These are phyloP conservation scores for Sclerodermus sp. DNA, from an alignment of 2,888 invertebrate species.

Conservation along the genomic window DNA sequence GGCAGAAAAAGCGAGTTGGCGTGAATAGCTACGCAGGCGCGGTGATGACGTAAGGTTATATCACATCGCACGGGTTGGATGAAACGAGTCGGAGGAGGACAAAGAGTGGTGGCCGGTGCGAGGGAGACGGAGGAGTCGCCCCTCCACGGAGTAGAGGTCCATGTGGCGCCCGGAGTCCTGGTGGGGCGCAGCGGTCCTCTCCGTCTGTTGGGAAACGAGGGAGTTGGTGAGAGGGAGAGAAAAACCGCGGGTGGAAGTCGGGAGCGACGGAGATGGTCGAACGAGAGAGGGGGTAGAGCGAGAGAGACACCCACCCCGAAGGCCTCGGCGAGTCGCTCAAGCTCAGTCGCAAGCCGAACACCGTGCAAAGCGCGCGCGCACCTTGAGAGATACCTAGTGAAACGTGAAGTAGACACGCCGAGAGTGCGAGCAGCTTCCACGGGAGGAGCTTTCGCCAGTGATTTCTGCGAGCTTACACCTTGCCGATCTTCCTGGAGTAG, in stretches of 20 bases:
- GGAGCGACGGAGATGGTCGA: neutral
- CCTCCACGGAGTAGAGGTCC: too few relatives aligned
- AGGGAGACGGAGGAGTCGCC: too few relatives aligned
- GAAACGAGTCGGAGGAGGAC: neutral
- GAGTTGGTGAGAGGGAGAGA: neutral
- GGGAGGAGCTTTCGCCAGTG: constrained; percentile 2
- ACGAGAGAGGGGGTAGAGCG: neutral
- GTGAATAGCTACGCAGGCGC: too few relatives aligned
- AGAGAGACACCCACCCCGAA: neutral
- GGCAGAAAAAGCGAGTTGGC: too few relatives aligned
- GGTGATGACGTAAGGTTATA: too few relatives aligned
- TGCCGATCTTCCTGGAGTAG: too few relatives aligned
- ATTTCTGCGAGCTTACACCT: constrained; percentile 1
- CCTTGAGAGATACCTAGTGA: neutral
- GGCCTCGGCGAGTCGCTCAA: constrained; percentile 27
- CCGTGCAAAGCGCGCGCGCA: constrained; percentile 11
- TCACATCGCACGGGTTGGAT: too few relatives aligned
- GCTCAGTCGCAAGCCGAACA: constrained; percentile 45
- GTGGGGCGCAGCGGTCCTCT: too few relatives aligned
- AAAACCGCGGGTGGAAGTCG: neutral
- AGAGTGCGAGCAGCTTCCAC: constrained; percentile 6
- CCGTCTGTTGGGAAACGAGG: too few relatives aligned
- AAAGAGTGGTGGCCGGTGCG: neutral
- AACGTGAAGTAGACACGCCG: too few relatives aligned
- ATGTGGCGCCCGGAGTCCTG: too few relatives aligned